phyloP scores from a whole-genome alignment of 2,888 invertebrate genomes.

The Cetonia aurata region DNA sequence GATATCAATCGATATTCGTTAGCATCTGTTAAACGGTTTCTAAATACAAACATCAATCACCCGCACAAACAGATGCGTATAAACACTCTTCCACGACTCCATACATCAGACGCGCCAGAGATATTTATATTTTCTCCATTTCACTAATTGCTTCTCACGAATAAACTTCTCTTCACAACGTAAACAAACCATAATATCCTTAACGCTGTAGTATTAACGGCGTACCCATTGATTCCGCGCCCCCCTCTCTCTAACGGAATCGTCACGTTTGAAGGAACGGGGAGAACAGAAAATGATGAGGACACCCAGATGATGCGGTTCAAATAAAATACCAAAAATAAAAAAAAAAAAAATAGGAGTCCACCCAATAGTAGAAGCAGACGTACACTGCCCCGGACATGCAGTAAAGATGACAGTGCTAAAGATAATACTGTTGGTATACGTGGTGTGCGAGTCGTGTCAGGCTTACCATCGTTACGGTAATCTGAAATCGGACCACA shows the following conservation, averaged over 20 bases:
- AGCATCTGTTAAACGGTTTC: conserved; percentile 16
- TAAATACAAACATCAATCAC: not conserved
- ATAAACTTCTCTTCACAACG: not conserved
- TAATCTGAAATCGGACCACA: conserved; percentile 30
- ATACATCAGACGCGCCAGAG: conserved; percentile 2
- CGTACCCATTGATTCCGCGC: not conserved
- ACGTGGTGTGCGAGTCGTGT: conserved; percentile 36
- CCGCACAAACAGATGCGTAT: not conserved
- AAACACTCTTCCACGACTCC: not conserved
- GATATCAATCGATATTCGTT: conserved; percentile 1
- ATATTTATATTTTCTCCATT: conserved; percentile 19
- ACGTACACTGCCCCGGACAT: conserved; percentile 2
- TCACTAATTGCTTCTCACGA: conserved; percentile 25
- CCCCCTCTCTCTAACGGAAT: not conserved
- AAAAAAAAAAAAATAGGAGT: too few species aligned
- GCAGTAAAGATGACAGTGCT: conserved; percentile 40
- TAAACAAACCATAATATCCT: conserved; percentile 3
- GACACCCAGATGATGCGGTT: conserved; percentile 17
- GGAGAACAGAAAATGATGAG: conserved; percentile 21
- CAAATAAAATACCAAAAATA: conserved; percentile 1
- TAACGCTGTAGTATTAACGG: too few species aligned
- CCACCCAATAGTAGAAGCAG: not conserved
- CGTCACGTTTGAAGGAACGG: not conserved
- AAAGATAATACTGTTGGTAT: conserved; percentile 39
- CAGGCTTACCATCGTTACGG: conserved; percentile 34